Evolutionary conservation across 1,140 invertebrate species (phyloP).

Genomic region (Araneus ventricosus): DNA sequence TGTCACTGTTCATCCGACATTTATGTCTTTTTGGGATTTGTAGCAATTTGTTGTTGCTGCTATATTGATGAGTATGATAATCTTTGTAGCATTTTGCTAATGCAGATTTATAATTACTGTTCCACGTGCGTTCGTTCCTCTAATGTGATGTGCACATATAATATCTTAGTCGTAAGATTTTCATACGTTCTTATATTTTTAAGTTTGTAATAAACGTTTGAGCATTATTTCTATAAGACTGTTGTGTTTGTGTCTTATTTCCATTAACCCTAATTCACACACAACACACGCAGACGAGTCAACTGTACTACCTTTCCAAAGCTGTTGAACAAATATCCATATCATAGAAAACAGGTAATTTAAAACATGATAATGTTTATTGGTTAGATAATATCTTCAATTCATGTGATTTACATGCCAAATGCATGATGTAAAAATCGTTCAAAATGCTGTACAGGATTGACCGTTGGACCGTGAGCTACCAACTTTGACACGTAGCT

Average conservation of each 20-base stretch:
- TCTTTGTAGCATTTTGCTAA: slow-evolving; percentile 75
- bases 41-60: slow-evolving; percentile 74
- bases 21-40: slow-evolving; percentile 64
- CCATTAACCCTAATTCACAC: too few relatives aligned
- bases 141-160: slow-evolving; percentile 75
- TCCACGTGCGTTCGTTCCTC: slow-evolving; percentile 73
- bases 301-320: too few relatives aligned
- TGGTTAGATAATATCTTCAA: too few relatives aligned
- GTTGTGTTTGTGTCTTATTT: slow-evolving; percentile 60
- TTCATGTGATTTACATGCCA: too few relatives aligned
- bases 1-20: slow-evolving; percentile 57
- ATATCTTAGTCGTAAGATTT: slow-evolving; percentile 76
- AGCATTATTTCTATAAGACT: slow-evolving; percentile 75
- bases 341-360: too few relatives aligned
- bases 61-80: slow-evolving; percentile 72
- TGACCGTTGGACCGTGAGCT: too few relatives aligned
- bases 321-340: too few relatives aligned
- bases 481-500: too few relatives aligned
- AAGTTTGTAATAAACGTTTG: slow-evolving; percentile 77
- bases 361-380: too few relatives aligned
- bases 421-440: too few relatives aligned
- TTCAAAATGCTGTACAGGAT: too few relatives aligned
- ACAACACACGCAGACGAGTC: not conserved
- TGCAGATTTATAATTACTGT: slow-evolving; percentile 75
- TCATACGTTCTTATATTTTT: slow-evolving; percentile 77